These are phyloP conservation scores for Oscheius sp. DNA, from an alignment of 2,888 invertebrate genomes.

Conservation along the genomic window DNA sequence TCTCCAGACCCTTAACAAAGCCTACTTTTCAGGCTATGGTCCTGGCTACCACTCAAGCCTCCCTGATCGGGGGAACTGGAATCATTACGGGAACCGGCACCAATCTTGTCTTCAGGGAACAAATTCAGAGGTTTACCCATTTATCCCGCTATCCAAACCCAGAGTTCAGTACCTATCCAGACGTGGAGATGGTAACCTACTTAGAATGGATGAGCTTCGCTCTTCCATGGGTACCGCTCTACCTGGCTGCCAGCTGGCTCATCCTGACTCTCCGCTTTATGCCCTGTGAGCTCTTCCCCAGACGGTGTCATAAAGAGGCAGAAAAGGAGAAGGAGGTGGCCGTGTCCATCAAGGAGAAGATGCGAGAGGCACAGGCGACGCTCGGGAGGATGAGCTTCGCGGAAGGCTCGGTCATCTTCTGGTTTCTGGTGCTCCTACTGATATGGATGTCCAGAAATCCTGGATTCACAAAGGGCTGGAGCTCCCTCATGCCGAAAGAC, in stretches of 20 bases:
- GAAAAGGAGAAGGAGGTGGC: constrained; percentile 7
- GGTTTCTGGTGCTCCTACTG: background rate
- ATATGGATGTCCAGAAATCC: constrained; percentile 19
- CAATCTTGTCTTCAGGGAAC: constrained; percentile 53
- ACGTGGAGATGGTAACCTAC: constrained; percentile 48
- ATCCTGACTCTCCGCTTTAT: constrained; percentile 40
- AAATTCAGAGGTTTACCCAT: constrained; percentile 43
- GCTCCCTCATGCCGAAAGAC: constrained; percentile 1
- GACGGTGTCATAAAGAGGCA: background rate
- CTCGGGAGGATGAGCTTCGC: constrained; percentile 18
- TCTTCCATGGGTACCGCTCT: constrained; percentile 51
- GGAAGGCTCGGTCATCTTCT: background rate
- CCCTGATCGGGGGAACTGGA: constrained; percentile 54
- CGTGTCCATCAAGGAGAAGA: constrained; percentile 5
- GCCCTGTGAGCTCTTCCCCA: constrained; percentile 14
- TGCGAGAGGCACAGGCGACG: constrained; percentile 2
- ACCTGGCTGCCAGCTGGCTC: constrained; percentile 48
- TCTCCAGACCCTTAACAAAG: too few species aligned
- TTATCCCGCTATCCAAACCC: too few species aligned
- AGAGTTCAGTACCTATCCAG: constrained; percentile 42
- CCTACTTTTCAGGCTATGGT: constrained; percentile 40
- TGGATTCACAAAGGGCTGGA: constrained; percentile 28
- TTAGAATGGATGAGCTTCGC: constrained; percentile 57
- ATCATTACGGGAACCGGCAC: constrained; percentile 56
- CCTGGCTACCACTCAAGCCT: constrained; percentile 51